These are phyloP conservation scores for Onychomys torridus DNA, from an alignment of 2,797 vertebrate species.

Conservation along the genomic window DNA sequence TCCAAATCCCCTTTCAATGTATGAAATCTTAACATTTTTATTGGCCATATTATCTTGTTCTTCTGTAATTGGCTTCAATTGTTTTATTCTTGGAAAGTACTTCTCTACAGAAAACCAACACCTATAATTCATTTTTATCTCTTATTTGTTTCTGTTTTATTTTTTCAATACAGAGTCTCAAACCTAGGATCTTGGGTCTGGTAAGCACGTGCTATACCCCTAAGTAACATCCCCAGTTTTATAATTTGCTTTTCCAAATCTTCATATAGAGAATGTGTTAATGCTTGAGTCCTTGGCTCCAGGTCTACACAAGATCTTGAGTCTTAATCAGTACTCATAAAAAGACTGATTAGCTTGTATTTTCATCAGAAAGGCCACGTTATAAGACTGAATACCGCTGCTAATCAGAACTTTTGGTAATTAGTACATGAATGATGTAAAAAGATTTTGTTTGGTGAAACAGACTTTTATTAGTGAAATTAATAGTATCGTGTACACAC, in stretches of 20 bases:
- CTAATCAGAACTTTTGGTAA: background rate
- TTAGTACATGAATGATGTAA: background rate
- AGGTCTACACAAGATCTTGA: background rate
- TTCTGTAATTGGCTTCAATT: conserved; percentile 26
- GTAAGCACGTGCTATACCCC: background rate
- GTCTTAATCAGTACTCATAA: background rate
- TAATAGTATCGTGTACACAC: background rate
- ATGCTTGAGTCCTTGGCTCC: background rate
- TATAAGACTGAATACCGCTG: background rate
- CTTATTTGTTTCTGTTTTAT: background rate
- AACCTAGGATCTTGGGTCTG: background rate
- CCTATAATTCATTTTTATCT: background rate
- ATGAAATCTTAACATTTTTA: background rate
- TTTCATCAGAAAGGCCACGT: background rate
- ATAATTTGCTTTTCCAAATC: background rate
- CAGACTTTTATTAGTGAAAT: conserved; percentile 14
- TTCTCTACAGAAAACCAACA: conserved; percentile 12
- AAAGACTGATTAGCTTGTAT: background rate
- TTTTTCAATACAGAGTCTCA: background rate
- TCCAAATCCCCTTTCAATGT: background rate
- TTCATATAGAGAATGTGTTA: background rate
- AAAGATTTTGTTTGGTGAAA: background rate
- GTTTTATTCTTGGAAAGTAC: conserved; percentile 11
- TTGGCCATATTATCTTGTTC: background rate
- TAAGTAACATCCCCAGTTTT: background rate